Conservation (phyloP, 2,888 invertebrate species). For the Homarus gammarus region DNA sequence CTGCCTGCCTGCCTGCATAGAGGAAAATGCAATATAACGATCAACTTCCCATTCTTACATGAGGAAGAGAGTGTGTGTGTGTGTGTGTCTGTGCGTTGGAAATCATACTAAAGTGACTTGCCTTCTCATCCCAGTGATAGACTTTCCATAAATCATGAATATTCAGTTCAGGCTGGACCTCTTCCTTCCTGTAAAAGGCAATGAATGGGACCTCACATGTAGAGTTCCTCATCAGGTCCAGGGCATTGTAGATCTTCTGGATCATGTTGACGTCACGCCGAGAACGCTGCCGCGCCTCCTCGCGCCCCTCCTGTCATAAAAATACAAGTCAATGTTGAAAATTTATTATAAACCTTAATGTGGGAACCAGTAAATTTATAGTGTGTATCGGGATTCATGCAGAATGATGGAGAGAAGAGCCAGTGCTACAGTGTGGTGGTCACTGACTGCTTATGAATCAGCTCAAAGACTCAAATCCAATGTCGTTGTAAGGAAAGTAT, state of each 20-base stretch:
- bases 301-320: conserved; percentile 64
- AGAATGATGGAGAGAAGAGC: background rate
- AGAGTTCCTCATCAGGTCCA: conserved; percentile 97
- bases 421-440: too few species aligned
- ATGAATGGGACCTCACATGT: conserved; percentile 98
- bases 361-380: too few species aligned
- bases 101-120: background rate
- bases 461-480: too few species aligned
- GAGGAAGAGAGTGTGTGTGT: background rate
- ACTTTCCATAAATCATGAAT: conserved; percentile 98
- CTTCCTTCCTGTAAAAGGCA: conserved; percentile 98
- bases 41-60: too few species aligned
- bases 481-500: too few species aligned
- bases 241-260: conserved; percentile 91
- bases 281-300: conserved; percentile 62
- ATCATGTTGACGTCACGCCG: conserved; percentile 66
- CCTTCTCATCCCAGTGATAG: conserved; percentile 96
- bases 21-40: too few species aligned
- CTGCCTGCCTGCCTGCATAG: too few species aligned
- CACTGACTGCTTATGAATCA: too few species aligned
- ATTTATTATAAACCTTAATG: too few species aligned
- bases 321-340: background rate
- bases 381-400: background rate
- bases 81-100: background rate
- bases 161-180: conserved; percentile 94